Evolutionary conservation across 2,797 vertebrate species (phyloP), one percentile per base, ranked within the genome.

Genomic region (Rhinogobio ventralis): DNA sequence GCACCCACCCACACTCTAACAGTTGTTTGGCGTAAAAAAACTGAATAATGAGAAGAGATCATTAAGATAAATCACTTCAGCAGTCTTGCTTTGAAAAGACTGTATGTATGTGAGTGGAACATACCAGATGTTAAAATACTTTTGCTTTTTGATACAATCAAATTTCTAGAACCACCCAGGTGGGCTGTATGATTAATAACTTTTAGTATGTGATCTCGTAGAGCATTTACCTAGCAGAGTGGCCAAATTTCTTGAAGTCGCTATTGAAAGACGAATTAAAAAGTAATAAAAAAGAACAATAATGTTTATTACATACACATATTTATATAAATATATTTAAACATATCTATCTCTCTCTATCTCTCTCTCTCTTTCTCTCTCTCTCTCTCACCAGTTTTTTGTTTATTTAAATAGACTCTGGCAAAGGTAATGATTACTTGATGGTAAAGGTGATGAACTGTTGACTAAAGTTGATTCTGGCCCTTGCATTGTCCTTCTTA

Each of bases 71-170:
- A 76, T 66, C 60, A 55, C 46, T 67, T 67, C 28, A 82, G 11
- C 69, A 74, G 60, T 67, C 13, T 76, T 76, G 15, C n/a, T 83
- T 83, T 36, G 46, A 67, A 76, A 76, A 51, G 15, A 49, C 13
- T 82, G n/a, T 71, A 36, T 64, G n/a, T 7, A 30, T 71, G 67
- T 81, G 13, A 82, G 55, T 36, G 23, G 39, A 76, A 67, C 72
- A 76, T 83, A 39, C 60, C 81, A 76, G 81, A 76, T 83, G 72
- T 83, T 76, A 66, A 75, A 76, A 76, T 83, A 42, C 72, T 82
- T 72, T 81, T 13, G 20, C 57, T 66, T 82, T 76, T 76, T 76
- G 81, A 75, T 75, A 76, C 33, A 76, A 76, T 83, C 81, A 67
- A 7, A 83, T 14, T 28, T 51, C 7, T 39, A 55, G 10, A 76